Evolutionary conservation across 2,797 vertebrate species (phyloP), one percentile per base, ranked within the genome.

Genomic region (Naso thynnoides): DNA sequence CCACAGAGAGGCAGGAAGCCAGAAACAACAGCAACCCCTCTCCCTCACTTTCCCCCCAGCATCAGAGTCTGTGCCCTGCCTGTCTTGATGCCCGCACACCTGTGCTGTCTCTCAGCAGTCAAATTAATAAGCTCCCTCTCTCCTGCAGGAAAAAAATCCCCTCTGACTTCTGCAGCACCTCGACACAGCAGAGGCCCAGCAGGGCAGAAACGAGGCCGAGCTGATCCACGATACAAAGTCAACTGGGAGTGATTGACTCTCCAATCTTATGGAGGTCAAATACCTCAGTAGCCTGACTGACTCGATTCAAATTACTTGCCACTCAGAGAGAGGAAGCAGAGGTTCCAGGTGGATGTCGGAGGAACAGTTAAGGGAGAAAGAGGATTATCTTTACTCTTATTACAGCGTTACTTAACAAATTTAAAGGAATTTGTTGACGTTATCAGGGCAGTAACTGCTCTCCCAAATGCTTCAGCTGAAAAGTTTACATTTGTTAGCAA

Each of bases 31-130:
- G 52, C 15, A 27, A 26, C 44, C 38, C 53, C 36, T 3, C 38
- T 6, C 13, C 27, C 6, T 16, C 19, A 11, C 33, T 33, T 14
- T 39, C 33, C 53, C 24, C 15, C 36, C 42, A 2, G 8, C 57
- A 65, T 62, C 59, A 27, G 16, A 55, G 57, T 78, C 56, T 4
- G 10, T 39, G 15, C 33, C 38, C 53, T 19, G 47, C n/a, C 65
- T 54, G 65, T 33, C 56, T 65, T 23, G 49, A 65, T 84, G 65
- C 73, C 80, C 70, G 60, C 70, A 56, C 93, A 92, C 90, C 91
- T 92, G 90, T 50, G 57, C 70, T 38, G 39, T 92, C 90, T 86
- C 67, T 91, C 90, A 89, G 54, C 80, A 55, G 79, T 70, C 81
- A 76, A 70, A 80, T 72, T 76, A 86, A 88, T 79, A 79, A 76